Percentiles rank a stretch among this genome's conserved stretches.
phyloP scores from a whole-genome alignment of 2,113 vertebrate genomes.

The Ondatra zibethicus region DNA sequence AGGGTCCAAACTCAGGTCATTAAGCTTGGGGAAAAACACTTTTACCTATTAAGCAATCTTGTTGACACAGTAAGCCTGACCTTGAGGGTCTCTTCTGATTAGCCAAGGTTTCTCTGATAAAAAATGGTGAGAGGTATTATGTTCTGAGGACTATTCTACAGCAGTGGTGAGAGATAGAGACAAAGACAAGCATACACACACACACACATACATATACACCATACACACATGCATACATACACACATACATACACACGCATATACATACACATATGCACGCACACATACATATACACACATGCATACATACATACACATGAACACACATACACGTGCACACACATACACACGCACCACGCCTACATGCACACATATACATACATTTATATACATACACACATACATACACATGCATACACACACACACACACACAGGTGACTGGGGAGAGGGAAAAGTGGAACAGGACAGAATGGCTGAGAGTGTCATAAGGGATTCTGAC shows the following conservation, averaged over 20 bases:
- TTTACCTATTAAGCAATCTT: background rate
- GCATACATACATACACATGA: background rate
- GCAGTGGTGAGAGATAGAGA: too few relatives aligned
- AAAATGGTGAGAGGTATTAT: background rate
- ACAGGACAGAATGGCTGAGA: background rate
- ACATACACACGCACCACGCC: too few relatives aligned
- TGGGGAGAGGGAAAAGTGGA: too few relatives aligned
- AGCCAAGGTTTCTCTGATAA: background rate
- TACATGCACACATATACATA: too few relatives aligned
- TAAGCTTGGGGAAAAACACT: background rate
- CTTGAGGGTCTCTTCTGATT: background rate
- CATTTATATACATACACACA: too few relatives aligned
- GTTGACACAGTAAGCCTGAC: background rate
- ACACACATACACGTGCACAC: background rate
- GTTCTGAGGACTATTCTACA: background rate
- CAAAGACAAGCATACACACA: background rate
- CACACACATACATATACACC: background rate
- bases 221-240: background rate
- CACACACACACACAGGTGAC: background rate
- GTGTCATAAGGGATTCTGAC: background rate
- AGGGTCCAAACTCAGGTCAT: too few relatives aligned
- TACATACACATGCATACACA: background rate
- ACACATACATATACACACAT: background rate
- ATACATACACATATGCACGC: too few relatives aligned
- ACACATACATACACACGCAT: too few relatives aligned